These are phyloP conservation scores for Lepas anatifera DNA, from an alignment of 2,888 invertebrate species.

Conservation along the genomic window DNA sequence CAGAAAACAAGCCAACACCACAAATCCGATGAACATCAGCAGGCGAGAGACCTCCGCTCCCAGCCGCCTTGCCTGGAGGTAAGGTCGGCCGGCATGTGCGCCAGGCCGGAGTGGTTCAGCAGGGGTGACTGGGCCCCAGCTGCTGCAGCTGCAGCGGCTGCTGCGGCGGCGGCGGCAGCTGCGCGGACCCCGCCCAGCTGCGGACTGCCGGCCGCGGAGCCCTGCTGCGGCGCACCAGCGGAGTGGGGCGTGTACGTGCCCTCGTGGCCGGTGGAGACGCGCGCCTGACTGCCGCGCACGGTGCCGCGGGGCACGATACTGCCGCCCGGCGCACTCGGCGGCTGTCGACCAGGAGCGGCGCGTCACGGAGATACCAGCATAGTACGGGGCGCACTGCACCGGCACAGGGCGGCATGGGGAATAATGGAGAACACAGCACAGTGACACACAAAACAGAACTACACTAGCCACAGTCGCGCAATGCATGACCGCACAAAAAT, in stretches of 20 bases:
- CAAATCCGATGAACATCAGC: too few relatives aligned
- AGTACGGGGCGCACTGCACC: too few relatives aligned
- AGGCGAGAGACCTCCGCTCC: not conserved
- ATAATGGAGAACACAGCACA: too few relatives aligned
- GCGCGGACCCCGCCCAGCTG: not conserved
- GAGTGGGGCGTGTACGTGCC: not conserved
- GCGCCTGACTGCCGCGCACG: not conserved
- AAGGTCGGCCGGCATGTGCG: not conserved
- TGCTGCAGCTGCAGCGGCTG: not conserved
- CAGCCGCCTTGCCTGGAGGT: not conserved
- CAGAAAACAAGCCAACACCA: too few relatives aligned
- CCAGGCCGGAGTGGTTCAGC: not conserved
- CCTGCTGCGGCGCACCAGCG: not conserved
- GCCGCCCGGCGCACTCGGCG: not conserved
- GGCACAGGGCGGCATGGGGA: too few relatives aligned
- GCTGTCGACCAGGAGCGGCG: not conserved
- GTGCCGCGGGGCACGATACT: not conserved
- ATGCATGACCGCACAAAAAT: too few relatives aligned
- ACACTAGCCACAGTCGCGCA: too few relatives aligned
- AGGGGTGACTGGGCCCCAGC: not conserved
- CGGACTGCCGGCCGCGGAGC: not conserved
- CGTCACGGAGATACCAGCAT: not conserved
- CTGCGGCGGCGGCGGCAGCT: not conserved
- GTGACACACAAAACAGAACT: too few relatives aligned
- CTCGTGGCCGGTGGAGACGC: slow-evolving; percentile 10